Conservation (phyloP, 2,797 vertebrate genomes). For the Darevskia mixta region DNA sequence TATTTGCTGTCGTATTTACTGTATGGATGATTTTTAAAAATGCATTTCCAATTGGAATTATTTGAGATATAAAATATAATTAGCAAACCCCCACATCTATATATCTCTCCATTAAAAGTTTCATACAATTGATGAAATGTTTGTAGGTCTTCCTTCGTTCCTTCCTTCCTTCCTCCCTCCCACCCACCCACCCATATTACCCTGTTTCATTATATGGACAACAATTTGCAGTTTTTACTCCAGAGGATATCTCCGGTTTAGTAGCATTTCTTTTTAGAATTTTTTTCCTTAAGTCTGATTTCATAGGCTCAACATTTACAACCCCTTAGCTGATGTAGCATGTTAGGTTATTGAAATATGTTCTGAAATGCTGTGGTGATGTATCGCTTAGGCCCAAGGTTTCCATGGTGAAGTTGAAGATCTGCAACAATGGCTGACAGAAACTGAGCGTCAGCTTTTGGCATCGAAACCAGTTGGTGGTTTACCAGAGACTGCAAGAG, state of each 20-base stretch:
- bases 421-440: slow-evolving; percentile 97
- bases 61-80: neutral
- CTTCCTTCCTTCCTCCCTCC: neutral
- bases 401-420: slow-evolving; percentile 99
- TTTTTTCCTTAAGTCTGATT: slow-evolving; percentile 5
- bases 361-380: slow-evolving; percentile 63
- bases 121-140: neutral
- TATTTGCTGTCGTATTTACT: neutral
- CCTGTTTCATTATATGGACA: neutral
- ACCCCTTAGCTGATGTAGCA: slow-evolving; percentile 39
- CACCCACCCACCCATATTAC: neutral
- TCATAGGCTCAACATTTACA: slow-evolving; percentile 30
- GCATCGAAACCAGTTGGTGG: slow-evolving; percentile 97
- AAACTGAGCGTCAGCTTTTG: slow-evolving; percentile 97
- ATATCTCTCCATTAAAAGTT: neutral
- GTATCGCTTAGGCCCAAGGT: slow-evolving; percentile 93
- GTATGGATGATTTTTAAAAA: neutral
- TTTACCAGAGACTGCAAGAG: slow-evolving; percentile 96
- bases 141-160: too few relatives aligned
- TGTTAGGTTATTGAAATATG: slow-evolving; percentile 47
- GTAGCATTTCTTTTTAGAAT: neutral
- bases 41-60: neutral
- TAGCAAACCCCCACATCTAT: neutral
- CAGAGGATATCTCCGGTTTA: neutral
- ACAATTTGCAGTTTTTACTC: neutral